A percentile compares a stretch with the other conserved stretches of the same genome.
Conservation (phyloP, 92 coral and sea anemone genomes). For the Zoanthus gigantus region DNA sequence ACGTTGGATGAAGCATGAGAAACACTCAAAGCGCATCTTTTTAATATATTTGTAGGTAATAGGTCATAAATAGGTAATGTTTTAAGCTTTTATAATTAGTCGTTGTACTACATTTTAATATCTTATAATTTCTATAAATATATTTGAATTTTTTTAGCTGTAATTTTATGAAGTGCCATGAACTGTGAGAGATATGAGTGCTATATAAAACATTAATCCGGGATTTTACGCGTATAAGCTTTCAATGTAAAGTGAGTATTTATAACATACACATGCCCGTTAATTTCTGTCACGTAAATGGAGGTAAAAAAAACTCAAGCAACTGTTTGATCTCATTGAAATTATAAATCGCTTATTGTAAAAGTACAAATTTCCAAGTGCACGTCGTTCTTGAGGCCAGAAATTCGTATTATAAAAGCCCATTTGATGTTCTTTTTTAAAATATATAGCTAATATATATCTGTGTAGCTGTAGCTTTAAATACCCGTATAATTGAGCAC, state of each 20-base stretch:
- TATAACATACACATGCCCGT: slow-evolving; percentile 6
- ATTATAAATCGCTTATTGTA: background rate
- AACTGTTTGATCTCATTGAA: background rate
- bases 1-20: slow-evolving; percentile 34
- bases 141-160: too few relatives aligned
- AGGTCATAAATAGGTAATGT: background rate
- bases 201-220: background rate
- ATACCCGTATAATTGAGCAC: too few relatives aligned
- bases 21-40: too few relatives aligned
- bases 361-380: background rate
- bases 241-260: background rate
- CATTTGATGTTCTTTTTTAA: background rate
- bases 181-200: too few relatives aligned
- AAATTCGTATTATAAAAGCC: background rate
- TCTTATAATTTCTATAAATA: too few relatives aligned
- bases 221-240: background rate
- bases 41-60: slow-evolving; percentile 51
- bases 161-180: too few relatives aligned
- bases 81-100: background rate
- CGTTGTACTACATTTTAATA: too few relatives aligned
- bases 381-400: background rate
- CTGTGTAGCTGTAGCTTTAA: background rate
- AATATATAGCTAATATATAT: background rate
- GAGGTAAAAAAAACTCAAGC: background rate
- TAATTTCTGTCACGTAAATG: background rate